A percentile compares a stretch with the other conserved stretches of the same genome.
Evolutionary conservation across 2,797 vertebrate genomes (phyloP).

Genomic region (Catamblyrhynchus diadema): DNA sequence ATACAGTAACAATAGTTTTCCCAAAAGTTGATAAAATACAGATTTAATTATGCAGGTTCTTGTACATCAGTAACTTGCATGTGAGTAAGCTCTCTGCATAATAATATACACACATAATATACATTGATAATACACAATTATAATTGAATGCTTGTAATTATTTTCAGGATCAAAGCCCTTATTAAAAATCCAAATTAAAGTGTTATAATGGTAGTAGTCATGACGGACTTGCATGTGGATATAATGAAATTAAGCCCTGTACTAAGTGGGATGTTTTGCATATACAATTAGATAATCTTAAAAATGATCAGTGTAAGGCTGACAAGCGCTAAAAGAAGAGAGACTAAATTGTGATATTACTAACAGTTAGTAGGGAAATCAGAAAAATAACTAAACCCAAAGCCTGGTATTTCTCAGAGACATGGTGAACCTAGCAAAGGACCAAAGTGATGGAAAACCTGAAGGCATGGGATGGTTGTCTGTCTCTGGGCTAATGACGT

Average conservation of each 20-base stretch:
- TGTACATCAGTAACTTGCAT: neutral
- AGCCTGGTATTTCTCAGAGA: neutral
- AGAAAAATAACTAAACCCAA: neutral
- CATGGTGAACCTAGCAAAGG: neutral
- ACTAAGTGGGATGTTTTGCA: constrained; percentile 20
- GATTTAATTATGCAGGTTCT: neutral
- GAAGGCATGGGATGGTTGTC: neutral
- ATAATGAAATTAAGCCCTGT: constrained; percentile 30
- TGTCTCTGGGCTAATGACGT: neutral
- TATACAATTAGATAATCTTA: constrained; percentile 23
- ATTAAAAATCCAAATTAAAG: constrained; percentile 48
- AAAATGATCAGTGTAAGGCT: neutral
- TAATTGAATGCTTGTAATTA: constrained; percentile 51
- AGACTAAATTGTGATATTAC: neutral
- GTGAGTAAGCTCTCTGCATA: neutral
- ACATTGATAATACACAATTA: neutral
- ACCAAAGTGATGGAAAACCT: neutral
- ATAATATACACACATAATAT: neutral
- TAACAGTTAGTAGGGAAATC: neutral
- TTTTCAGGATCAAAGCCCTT: constrained; percentile 48
- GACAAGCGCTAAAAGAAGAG: neutral
- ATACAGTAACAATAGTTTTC: neutral
- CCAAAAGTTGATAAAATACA: neutral
- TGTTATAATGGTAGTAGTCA: neutral
- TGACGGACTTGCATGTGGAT: constrained; percentile 8